Evolutionary conservation across 2,113 vertebrate genomes (phyloP).

Genomic region (Phodopus roborovskii): DNA sequence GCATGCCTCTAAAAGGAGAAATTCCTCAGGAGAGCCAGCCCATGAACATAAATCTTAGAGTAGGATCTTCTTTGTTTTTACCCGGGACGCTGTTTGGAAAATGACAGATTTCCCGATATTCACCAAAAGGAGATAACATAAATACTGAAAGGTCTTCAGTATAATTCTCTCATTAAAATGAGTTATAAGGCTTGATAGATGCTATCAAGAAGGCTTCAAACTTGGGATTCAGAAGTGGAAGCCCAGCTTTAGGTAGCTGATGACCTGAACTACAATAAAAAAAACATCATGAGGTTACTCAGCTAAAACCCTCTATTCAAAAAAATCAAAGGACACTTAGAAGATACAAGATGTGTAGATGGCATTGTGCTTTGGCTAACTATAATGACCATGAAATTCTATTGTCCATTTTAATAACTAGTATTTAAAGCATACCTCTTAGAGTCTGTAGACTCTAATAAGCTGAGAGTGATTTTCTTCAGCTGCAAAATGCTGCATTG

Average conservation of each 20-base stretch:
- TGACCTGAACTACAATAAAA: conserved; percentile 31
- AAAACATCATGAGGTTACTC: conserved; percentile 1
- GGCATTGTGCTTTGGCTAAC: not conserved
- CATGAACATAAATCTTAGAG: conserved; percentile 31
- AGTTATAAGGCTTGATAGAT: not conserved
- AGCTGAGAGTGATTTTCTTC: not conserved
- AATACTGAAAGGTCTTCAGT: not conserved
- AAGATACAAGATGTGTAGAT: not conserved
- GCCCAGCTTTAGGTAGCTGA: not conserved
- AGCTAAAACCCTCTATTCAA: conserved; percentile 35
- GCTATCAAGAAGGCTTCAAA: not conserved
- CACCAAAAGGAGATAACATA: not conserved
- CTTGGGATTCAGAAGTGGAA: not conserved
- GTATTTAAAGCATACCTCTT: conserved; percentile 14
- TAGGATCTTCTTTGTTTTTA: not conserved
- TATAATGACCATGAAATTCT: not conserved
- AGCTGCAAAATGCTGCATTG: conserved; percentile 21
- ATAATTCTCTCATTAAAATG: not conserved
- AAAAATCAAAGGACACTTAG: conserved; percentile 44
- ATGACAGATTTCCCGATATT: not conserved
- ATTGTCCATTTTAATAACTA: conserved; percentile 5
- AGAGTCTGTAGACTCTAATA: not conserved
- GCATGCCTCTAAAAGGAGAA: not conserved
- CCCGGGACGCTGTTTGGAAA: conserved; percentile 42
- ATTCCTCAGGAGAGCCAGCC: not conserved